Evolutionary conservation across 2,113 vertebrate species (phyloP).

Genomic region (Phalacrocorax pelagicus): DNA sequence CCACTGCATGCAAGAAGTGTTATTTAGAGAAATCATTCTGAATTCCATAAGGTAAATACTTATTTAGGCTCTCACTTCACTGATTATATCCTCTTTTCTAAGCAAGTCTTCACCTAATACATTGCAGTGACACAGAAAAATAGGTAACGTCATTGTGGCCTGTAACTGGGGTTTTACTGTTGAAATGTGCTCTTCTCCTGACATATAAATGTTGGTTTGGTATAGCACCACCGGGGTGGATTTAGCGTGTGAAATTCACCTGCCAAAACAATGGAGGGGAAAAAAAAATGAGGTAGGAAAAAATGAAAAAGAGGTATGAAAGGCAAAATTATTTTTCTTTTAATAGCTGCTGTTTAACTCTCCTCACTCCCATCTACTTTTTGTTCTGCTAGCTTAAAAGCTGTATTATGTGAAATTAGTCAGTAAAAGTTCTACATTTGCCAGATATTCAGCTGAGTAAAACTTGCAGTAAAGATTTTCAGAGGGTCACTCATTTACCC

Average conservation of each 20-base stretch:
- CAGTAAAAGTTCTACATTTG: background rate
- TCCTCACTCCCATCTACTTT: background rate
- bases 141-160: background rate
- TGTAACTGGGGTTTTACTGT: background rate
- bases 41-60: background rate
- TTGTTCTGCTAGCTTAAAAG: conserved; percentile 21
- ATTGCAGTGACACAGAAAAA: background rate
- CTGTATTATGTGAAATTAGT: background rate
- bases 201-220: background rate
- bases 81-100: background rate
- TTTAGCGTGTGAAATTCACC: conserved; percentile 18
- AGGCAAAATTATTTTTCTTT: conserved; percentile 2
- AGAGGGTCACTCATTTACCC: background rate
- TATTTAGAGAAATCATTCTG: background rate
- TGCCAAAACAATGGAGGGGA: background rate
- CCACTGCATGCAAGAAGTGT: background rate
- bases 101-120: background rate
- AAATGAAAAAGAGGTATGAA: background rate
- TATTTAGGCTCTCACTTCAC: background rate
- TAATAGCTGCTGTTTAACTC: conserved; percentile 33
- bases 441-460: background rate
- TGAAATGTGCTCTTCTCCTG: background rate
- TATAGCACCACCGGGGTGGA: background rate
- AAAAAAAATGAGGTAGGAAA: background rate
- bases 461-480: background rate